Percentiles rank a stretch among this genome's conserved stretches.
These are phyloP conservation scores for Leptinotarsa undecemlineata DNA, from an alignment of 1,140 invertebrate genomes.

Conservation along the genomic window DNA sequence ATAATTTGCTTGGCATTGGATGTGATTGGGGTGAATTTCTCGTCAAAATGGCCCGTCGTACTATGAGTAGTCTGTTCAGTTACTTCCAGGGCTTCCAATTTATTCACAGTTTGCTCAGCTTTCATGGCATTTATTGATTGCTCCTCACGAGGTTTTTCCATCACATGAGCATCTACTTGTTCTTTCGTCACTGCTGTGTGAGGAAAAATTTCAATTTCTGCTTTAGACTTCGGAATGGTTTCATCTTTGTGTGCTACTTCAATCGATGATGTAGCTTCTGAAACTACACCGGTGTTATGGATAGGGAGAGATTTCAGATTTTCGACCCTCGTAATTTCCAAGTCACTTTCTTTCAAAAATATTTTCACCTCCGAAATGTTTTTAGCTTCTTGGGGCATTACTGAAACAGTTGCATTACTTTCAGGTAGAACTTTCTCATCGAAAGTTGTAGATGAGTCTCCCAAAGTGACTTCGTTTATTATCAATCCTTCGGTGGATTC, in stretches of 20 bases:
- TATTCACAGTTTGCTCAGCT: neutral
- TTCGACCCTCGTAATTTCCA: slow-evolving; percentile 48
- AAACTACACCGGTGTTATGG: slow-evolving; percentile 55
- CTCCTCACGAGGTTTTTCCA: slow-evolving; percentile 7
- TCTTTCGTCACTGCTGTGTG: slow-evolving; percentile 21
- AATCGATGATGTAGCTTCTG: slow-evolving; percentile 59
- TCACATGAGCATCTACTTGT: slow-evolving; percentile 16
- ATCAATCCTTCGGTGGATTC: slow-evolving; percentile 64
- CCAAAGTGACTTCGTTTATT: slow-evolving; percentile 60
- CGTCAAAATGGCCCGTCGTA: slow-evolving; percentile 6
- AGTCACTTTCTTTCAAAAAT: slow-evolving; percentile 62
- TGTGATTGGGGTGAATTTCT: slow-evolving; percentile 10
- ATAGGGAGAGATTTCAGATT: slow-evolving; percentile 9
- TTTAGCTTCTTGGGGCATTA: slow-evolving; percentile 67
- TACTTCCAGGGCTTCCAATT: slow-evolving; percentile 21
- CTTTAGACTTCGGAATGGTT: neutral
- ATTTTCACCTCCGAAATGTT: slow-evolving; percentile 64
- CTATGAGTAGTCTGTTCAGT: slow-evolving; percentile 11
- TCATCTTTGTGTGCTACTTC: slow-evolving; percentile 57
- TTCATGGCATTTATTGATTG: neutral
- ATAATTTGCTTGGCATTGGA: slow-evolving; percentile 15
- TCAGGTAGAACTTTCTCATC: slow-evolving; percentile 40
- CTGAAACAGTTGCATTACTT: slow-evolving; percentile 58
- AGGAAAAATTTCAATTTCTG: slow-evolving; percentile 25
- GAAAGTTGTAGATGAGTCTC: slow-evolving; percentile 49